A percentile compares a stretch with the other conserved stretches of the same genome.
These are phyloP conservation scores for Auanema sp. DNA, from an alignment of 2,888 invertebrate species.

Conservation along the genomic window DNA sequence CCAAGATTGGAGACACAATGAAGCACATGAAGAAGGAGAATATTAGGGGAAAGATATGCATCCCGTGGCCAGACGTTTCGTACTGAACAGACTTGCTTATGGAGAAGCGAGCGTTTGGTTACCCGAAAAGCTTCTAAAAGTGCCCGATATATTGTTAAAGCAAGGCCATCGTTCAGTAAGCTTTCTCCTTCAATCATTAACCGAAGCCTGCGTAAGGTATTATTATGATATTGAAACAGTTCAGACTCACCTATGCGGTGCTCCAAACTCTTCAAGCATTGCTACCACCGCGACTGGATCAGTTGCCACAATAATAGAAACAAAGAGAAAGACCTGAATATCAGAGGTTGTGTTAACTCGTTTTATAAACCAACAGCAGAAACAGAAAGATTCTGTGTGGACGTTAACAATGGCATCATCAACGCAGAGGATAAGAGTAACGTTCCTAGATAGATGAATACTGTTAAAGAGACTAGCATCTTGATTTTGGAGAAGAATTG, in stretches of 20 bases:
- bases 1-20: constrained; percentile 17
- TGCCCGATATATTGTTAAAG: constrained; percentile 67
- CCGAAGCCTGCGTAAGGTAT: constrained; percentile 15
- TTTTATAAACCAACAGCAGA: constrained; percentile 5
- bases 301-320: constrained; percentile 67
- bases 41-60: not conserved
- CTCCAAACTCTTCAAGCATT: constrained; percentile 67
- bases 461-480: constrained; percentile 19
- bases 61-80: constrained; percentile 3
- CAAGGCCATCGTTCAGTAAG: constrained; percentile 68
- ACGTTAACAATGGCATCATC: constrained; percentile 15
- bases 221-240: not conserved
- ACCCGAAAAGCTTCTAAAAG: constrained; percentile 33
- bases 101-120: constrained; percentile 18
- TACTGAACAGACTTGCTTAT: constrained; percentile 1
- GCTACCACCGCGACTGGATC: constrained; percentile 69
- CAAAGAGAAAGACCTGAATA: constrained; percentile 64
- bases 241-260: constrained; percentile 26
- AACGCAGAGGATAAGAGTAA: constrained; percentile 14
- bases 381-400: not conserved
- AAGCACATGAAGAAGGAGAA: constrained; percentile 18
- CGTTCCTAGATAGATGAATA: constrained; percentile 21
- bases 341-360: not conserved
- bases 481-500: constrained; percentile 59
- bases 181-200: constrained; percentile 68